Evolutionary conservation across 2,113 vertebrate genomes (phyloP), one percentile per base, ranked within the genome.

Genomic region (Datnioides undecimradiatus): DNA sequence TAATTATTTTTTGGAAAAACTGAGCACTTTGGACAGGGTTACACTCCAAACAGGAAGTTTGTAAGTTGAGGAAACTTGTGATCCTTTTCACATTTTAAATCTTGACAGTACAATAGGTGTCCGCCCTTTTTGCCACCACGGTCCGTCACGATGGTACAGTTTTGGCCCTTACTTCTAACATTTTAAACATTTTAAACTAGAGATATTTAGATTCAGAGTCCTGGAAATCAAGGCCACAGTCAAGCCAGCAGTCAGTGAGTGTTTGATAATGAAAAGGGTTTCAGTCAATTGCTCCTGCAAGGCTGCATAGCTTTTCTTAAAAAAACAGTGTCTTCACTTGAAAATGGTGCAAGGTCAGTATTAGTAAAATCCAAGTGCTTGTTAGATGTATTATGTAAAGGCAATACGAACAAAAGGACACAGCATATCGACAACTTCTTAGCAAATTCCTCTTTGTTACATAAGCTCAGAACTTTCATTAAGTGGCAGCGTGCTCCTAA

Each of bases 391-490:
- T n/a, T n/a, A n/a, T n/a, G n/a, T 45, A 31, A 41, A 23, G 34
- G 33, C 38, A 6, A 59, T 9, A 4, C 46, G n/a, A 67, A 66
- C 45, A 55, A 57, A 49, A 21, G 6, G 46, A 38, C 36, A 63
- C 72, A 59, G 31, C 58, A 52, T 64, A 73, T 69, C 31, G 34
- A 70, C 36, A 54, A 33, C 54, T 43, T 60, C 52, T 43, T 14
- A 34, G 33, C 51, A 70, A 25, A 65, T 77, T 49, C 43, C 8
- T 82, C 52, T 64, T 29, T 62, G n/a, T 84, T 84, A 75, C 77
- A 84, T 66, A 72, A 79, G 69, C 4, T 43, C n/a, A 34, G 2
- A 57, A 73, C 14, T 23, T 62, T 84, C 72, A 76, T 79, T 74
- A 67, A 49, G 52, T 38, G 65, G 27, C 36, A 45, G 43, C 11